Evolutionary conservation across 2,113 vertebrate species (phyloP), one percentile per base, ranked within the genome.

Genomic region (Forbesichthys papilliferus): DNA sequence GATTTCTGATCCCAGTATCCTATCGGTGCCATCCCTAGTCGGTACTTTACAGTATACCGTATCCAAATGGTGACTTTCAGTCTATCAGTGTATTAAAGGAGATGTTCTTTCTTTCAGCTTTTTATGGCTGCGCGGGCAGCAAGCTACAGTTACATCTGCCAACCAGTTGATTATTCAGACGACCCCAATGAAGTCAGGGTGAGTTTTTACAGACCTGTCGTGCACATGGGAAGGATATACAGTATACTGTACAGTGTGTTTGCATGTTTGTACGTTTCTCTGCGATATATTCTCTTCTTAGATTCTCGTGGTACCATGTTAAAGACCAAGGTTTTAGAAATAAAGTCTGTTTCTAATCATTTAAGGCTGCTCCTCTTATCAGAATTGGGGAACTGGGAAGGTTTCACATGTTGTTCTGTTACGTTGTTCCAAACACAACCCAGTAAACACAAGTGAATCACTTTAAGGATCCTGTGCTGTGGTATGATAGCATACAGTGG

Each of bases 131-230:
- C 96, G 2, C 93, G 93, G 87, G 93, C 95, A 62, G 96, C 96
- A 48, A 94, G 94, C 69, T 99, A 99, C 92, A 99, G 98, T 83
- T 99, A 99, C 87, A 92, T 98, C 81, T 99, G 98, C 86, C 98
- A 99, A 88, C 87, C 88, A 11, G 98, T 99, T 86, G 93, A 96
- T 91, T 98, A 99, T 84, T 96, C 97, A 69, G 92, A 99, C 33
- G 95, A 99, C 51, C 95, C 95, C 82, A 95, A 99, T 90, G 98
- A 99, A 98, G 96, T 99, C 88, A 94, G 98, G 92, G 98, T 99
- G 89, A 96, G 96, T 95, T 86, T n/a, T 55, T n/a, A n/a, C 36
- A 42, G 36, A 42, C 36, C 36, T 42, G 36, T 42, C 7, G 4
- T 42, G 3, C 36, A 42, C 36, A 42, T 42, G 0, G 3, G 36